Evolutionary conservation across 2,888 invertebrate species (phyloP).

Genomic region (Tetanocera ferruginea): DNA sequence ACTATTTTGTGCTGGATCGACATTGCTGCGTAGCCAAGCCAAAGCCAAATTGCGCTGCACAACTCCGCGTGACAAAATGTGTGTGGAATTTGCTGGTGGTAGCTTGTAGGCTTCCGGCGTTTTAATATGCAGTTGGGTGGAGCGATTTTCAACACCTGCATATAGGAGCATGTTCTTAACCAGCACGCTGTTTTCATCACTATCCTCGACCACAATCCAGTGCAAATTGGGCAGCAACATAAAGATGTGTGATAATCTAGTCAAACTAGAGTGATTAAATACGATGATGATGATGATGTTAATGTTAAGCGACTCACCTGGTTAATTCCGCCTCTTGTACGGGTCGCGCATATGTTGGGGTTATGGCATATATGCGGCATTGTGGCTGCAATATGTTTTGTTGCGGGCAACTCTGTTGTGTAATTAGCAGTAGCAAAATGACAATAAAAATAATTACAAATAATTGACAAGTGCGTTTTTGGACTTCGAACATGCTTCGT

Average conservation of each 20-base stretch:
- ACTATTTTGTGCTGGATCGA: constrained; percentile 71
- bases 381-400: constrained; percentile 71
- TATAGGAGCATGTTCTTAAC: constrained; percentile 79
- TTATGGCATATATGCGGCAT: constrained; percentile 92
- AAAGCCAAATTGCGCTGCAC: constrained; percentile 90
- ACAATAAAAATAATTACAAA: constrained; percentile 63
- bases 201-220: constrained; percentile 95
- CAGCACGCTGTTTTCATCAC: constrained; percentile 73
- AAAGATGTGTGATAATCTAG: constrained; percentile 88
- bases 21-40: constrained; percentile 75
- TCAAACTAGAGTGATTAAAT: too few relatives aligned
- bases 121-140: constrained; percentile 76
- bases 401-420: constrained; percentile 61
- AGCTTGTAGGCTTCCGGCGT: constrained; percentile 81
- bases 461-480: constrained; percentile 66
- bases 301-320: constrained; percentile 76
- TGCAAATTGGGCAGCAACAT: constrained; percentile 88
- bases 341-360: constrained; percentile 89
- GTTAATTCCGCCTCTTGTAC: constrained; percentile 96
- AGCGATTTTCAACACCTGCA: constrained; percentile 66
- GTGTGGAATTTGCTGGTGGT: constrained; percentile 76
- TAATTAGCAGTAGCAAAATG: constrained; percentile 60
- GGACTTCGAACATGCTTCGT: constrained; percentile 64
- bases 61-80: constrained; percentile 89
- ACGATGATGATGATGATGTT: too few relatives aligned